These are phyloP conservation scores for Ricordea florida DNA, from an alignment of 92 coral and sea anemone genomes.

Conservation along the genomic window DNA sequence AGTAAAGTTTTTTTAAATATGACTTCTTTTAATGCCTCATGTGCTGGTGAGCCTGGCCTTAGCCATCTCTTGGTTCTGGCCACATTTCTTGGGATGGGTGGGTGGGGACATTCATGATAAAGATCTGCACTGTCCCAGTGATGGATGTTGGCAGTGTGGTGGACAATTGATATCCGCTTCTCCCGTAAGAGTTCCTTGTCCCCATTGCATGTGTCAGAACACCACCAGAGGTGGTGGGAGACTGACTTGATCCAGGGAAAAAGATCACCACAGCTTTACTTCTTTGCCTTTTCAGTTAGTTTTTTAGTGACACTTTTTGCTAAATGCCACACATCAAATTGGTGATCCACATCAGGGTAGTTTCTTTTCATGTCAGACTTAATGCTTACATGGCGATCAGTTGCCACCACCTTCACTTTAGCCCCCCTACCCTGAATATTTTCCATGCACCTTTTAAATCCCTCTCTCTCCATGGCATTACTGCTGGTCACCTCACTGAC, in stretches of 20 bases:
- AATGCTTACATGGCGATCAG: no score
- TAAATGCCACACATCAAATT: slow-evolving; percentile 57
- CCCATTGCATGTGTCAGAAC: slow-evolving; percentile 33
- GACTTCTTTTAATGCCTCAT: slow-evolving; percentile 42
- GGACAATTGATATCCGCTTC: slow-evolving; percentile 31
- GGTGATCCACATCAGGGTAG: slow-evolving; percentile 21
- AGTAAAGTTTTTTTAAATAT: slow-evolving; percentile 12
- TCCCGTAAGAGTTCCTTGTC: slow-evolving; percentile 26
- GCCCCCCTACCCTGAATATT: no score
- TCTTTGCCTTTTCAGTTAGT: slow-evolving; percentile 48
- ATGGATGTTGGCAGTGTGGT: slow-evolving; percentile 23
- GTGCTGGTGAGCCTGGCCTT: slow-evolving; percentile 23
- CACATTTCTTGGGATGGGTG: slow-evolving; percentile 9
- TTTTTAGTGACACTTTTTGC: slow-evolving; percentile 53
- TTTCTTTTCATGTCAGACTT: no score
- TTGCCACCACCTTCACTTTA: no score
- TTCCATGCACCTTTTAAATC: no score
- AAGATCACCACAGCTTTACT: slow-evolving; percentile 40
- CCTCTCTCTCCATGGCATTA: no score
- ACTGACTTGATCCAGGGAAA: slow-evolving; percentile 51
- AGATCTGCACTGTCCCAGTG: slow-evolving; percentile 7
- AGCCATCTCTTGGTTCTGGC: slow-evolving; percentile 34
- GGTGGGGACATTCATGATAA: slow-evolving; percentile 22
- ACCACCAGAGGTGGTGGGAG: slow-evolving; percentile 61
- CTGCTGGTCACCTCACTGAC: no score